These are phyloP conservation scores for Saccostrea echinata DNA, from an alignment of 1,140 invertebrate species.

Conservation along the genomic window DNA sequence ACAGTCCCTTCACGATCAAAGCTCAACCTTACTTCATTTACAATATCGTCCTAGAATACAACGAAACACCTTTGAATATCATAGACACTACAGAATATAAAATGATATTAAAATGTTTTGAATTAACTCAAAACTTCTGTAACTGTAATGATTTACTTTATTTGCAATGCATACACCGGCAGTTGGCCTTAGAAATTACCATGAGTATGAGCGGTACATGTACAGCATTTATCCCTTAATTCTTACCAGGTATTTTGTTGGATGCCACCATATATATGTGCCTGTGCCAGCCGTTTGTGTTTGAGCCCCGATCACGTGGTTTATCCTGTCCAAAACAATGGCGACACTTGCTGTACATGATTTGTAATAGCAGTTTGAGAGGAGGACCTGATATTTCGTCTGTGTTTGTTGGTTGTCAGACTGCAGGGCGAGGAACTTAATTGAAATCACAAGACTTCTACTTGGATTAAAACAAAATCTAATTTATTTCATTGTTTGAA, in stretches of 20 bases:
- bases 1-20: not conserved
- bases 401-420: not conserved
- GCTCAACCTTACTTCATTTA: not conserved
- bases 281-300: not conserved
- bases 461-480: too few species aligned
- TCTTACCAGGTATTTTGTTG: not conserved
- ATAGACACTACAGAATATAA: too few species aligned
- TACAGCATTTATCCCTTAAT: too few species aligned
- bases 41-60: not conserved
- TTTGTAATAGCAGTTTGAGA: conserved; percentile 23
- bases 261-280: conserved; percentile 10
- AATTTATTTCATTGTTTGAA: too few species aligned
- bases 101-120: too few species aligned
- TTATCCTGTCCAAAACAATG: not conserved
- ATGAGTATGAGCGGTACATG: too few species aligned
- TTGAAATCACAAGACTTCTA: not conserved
- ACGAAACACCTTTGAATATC: too few species aligned
- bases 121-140: too few species aligned
- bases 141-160: too few species aligned
- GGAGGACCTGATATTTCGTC: not conserved
- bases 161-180: too few species aligned
- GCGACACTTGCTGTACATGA: conserved; percentile 13
- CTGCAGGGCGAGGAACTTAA: conserved; percentile 14
- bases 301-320: conserved; percentile 10
- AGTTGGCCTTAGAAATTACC: too few species aligned